Percentiles rank a stretch among this genome's conserved stretches.
Evolutionary conservation across 1,140 invertebrate genomes (phyloP).

Genomic region (Sipha flava): DNA sequence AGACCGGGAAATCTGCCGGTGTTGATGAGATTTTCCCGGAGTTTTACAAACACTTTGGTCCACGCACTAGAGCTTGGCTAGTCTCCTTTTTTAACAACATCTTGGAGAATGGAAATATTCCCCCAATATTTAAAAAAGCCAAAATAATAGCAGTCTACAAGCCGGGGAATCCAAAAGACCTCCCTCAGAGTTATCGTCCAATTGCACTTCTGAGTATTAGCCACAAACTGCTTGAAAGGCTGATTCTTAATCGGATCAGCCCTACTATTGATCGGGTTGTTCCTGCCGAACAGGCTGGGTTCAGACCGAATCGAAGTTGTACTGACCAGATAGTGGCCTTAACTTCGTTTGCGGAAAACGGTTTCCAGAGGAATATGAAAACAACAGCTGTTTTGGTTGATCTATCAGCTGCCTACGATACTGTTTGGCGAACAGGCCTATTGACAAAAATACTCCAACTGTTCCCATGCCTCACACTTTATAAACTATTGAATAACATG

Average conservation of each 20-base stretch:
- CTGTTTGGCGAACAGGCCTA: background rate
- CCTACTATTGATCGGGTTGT: background rate
- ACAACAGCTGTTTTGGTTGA: background rate
- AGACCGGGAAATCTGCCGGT: background rate
- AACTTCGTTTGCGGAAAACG: background rate
- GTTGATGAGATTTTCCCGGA: background rate
- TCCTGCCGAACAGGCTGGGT: background rate
- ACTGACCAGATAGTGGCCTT: background rate
- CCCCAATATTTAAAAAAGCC: background rate
- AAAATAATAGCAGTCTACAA: background rate
- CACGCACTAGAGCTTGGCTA: background rate
- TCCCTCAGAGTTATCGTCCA: background rate
- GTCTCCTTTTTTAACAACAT: background rate
- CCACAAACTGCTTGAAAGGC: background rate
- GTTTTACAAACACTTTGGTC: background rate
- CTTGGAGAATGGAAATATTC: background rate
- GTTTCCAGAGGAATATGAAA: background rate
- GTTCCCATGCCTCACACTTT: background rate
- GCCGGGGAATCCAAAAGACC: background rate
- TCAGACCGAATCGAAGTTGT: background rate
- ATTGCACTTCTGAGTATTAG: background rate
- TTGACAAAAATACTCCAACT: background rate
- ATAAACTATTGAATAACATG: background rate
- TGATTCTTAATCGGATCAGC: background rate
- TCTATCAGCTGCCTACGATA: background rate